Percentiles rank a stretch among this genome's conserved stretches.
Conservation (phyloP, 2,113 vertebrate genomes). For the Melanostigma gelatinosum region DNA sequence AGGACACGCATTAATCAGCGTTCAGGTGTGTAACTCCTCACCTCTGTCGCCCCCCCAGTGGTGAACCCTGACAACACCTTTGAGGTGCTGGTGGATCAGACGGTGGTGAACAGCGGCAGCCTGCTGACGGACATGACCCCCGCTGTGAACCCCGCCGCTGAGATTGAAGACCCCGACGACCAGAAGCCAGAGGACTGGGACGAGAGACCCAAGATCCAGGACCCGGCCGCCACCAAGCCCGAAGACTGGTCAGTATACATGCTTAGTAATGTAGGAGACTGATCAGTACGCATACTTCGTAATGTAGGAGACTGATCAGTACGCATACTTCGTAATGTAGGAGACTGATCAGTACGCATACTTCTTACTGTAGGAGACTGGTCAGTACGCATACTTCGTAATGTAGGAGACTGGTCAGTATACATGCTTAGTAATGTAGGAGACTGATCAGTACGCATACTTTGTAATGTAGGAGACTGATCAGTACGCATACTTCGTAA, state of each 20-base stretch:
- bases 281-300: neutral
- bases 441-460: too few species aligned
- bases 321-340: too few species aligned
- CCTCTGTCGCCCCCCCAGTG: constrained; percentile 79
- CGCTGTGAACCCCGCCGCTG: constrained; percentile 91
- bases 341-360: too few species aligned
- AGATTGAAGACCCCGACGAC: constrained; percentile 97
- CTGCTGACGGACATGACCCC: constrained; percentile 93
- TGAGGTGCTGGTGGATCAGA: constrained; percentile 94
- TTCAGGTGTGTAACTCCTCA: neutral
- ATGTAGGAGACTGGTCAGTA: too few species aligned
- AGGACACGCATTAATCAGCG: neutral
- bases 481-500: too few species aligned
- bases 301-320: neutral
- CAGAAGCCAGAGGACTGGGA: constrained; percentile 98
- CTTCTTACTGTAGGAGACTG: too few species aligned
- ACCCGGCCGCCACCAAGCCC: constrained; percentile 93
- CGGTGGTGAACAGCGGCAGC: constrained; percentile 93
- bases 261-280: neutral
- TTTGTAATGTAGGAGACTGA: neutral
- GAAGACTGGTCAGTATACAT: constrained; percentile 91
- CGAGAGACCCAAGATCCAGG: constrained; percentile 96
- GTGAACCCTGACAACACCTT: constrained; percentile 97
- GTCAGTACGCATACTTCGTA: too few species aligned
- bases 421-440: too few species aligned